A percentile compares a stretch with the other conserved stretches of the same genome.
Evolutionary conservation across 2,888 invertebrate genomes (phyloP).

Genomic region (Halictus ligatus): DNA sequence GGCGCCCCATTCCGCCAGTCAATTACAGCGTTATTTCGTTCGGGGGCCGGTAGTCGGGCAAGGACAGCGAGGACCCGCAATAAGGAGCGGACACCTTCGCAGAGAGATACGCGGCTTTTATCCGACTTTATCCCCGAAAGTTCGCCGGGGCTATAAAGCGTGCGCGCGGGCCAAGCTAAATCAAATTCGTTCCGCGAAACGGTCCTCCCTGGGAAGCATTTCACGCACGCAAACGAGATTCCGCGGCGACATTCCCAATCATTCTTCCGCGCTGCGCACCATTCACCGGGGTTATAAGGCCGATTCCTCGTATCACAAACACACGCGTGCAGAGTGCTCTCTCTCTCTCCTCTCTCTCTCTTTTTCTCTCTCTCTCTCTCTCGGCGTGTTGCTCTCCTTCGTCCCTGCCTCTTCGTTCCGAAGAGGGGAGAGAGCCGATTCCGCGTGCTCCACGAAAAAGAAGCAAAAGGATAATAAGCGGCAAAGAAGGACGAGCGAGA

Average conservation of each 20-base stretch:
- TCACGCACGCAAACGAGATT: constrained; percentile 74
- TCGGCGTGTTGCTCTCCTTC: not conserved
- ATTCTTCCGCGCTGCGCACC: constrained; percentile 60
- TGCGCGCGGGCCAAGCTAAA: constrained; percentile 69
- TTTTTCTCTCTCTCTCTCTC: not conserved
- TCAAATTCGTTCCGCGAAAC: constrained; percentile 76
- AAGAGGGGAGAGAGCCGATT: not conserved
- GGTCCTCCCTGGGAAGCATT: constrained; percentile 71
- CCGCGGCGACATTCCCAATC: constrained; percentile 73
- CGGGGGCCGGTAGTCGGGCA: constrained; percentile 48
- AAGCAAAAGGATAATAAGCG: not conserved
- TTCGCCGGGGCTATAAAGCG: constrained; percentile 69
- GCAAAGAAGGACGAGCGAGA: not conserved
- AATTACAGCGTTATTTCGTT: constrained; percentile 59
- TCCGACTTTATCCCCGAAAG: constrained; percentile 73
- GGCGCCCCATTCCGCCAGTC: constrained; percentile 45
- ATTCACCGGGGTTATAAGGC: constrained; percentile 63
- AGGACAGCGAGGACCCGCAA: constrained; percentile 57
- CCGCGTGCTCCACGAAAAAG: not conserved
- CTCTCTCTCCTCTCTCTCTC: not conserved
- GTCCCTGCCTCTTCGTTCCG: not conserved
- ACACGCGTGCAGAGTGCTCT: constrained; percentile 23
- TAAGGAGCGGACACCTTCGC: constrained; percentile 43
- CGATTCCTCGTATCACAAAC: constrained; percentile 57
- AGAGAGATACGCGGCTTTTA: constrained; percentile 62